Conservation (phyloP, 2,888 invertebrate species). For the Oithona nana region DNA sequence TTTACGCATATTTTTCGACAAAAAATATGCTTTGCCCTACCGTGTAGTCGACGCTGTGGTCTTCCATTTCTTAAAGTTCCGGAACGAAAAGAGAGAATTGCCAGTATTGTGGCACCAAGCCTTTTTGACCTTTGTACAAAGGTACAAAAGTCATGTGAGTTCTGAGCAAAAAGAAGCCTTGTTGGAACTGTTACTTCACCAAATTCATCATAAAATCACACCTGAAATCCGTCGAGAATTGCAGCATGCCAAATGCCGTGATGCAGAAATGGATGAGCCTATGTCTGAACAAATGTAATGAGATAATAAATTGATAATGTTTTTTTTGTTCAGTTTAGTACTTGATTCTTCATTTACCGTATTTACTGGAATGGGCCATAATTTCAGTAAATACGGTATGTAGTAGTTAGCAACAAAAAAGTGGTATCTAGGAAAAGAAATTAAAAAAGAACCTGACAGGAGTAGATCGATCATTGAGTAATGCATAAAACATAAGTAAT, state of each 20-base stretch:
- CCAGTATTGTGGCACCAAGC: conserved; percentile 97
- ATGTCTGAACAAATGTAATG: neutral
- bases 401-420: too few species aligned
- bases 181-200: conserved; percentile 51
- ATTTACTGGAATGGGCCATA: too few species aligned
- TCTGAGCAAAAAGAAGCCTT: conserved; percentile 76
- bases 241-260: conserved; percentile 58
- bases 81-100: conserved; percentile 55
- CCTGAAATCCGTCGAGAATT: conserved; percentile 70
- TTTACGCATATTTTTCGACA: conserved; percentile 70
- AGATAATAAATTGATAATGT: neutral
- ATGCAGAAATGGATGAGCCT: conserved; percentile 26
- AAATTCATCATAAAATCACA: conserved; percentile 45
- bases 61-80: conserved; percentile 50
- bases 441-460: too few species aligned
- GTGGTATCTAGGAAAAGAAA: too few species aligned
- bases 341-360: too few species aligned
- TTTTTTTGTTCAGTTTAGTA: too few species aligned
- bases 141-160: conserved; percentile 85
- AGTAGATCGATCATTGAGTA: too few species aligned
- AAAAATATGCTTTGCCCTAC: conserved; percentile 91
- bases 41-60: conserved; percentile 84
- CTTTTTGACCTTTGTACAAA: conserved; percentile 73
- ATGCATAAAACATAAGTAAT: too few species aligned
- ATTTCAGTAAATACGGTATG: too few species aligned